Evolutionary conservation across 2,797 vertebrate species (phyloP), one percentile per base, ranked within the genome.

Genomic region (Taenioides sp.): DNA sequence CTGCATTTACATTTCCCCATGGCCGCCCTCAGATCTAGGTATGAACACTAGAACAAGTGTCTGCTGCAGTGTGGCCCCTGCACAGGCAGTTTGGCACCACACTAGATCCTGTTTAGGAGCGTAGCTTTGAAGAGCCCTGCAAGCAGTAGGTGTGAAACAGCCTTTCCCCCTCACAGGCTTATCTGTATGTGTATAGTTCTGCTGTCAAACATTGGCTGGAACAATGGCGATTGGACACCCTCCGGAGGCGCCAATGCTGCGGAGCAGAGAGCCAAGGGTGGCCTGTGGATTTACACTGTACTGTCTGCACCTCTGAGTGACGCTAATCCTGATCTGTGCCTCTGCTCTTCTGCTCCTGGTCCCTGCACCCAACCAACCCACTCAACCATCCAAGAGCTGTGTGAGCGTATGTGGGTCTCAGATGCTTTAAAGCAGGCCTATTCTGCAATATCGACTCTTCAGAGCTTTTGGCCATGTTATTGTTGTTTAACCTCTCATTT

Each of bases 221-320:
- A 86, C 86, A 87, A 88, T 80, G 80, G 81, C 80, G 86, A 83
- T 85, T 86, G 74, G 82, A 86, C 84, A 87, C 80, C 81, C 72
- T 80, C 27, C 16, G 16, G 25, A 28, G 23, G 57, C 5, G 1
- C 16, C 28, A 14, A 3, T 61, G 59, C 27, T 34, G 25, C 7
- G 18, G 28, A 61, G 59, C 28, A 17, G 60, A 3, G 60, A 37
- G 60, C 22, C 11, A 18, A 34, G 18, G 17, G 58, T 1, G 57
- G 25, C 16, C 23, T 58, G 12, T 14, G 52, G 55, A 12, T 58
- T 11, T 58, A 58, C 11, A 25, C 55, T 25, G 55, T 22, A 14
- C 55, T 25, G 55, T 31, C 27, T 60, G 14, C 28, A 20, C 25
- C 58, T 60, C 6, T 60, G 28, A 60, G 17, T 27, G 7, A 17